Conservation (phyloP, 2,797 vertebrate genomes). For the Sebastes dallii region DNA sequence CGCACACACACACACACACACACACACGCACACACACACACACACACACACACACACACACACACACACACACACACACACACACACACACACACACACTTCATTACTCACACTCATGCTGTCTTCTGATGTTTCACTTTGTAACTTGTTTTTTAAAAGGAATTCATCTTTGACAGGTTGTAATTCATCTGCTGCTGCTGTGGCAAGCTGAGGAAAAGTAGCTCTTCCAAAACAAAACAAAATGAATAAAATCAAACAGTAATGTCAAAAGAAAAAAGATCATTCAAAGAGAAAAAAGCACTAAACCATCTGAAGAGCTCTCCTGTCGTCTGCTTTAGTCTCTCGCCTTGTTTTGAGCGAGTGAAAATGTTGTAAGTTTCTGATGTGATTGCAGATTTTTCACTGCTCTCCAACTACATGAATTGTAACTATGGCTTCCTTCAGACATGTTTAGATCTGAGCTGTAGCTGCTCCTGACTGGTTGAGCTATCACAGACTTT, state of each 20-base stretch:
- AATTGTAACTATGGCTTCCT: background rate
- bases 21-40: too few species aligned
- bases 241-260: background rate
- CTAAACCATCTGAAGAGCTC: background rate
- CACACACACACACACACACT: background rate
- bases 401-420: background rate
- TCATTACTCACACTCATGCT: background rate
- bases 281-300: background rate
- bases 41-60: background rate
- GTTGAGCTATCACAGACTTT: background rate
- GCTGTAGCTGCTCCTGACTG: background rate
- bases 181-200: conserved; percentile 24
- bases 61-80: too few species aligned
- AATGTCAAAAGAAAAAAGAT: background rate
- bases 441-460: background rate
- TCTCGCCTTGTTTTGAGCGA: background rate
- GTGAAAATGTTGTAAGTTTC: background rate
- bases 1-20: too few species aligned
- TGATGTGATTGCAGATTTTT: background rate
- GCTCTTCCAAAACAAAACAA: background rate
- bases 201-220: background rate
- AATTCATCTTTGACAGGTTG: conserved; percentile 13
- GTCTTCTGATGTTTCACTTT: background rate
- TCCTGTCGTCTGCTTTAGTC: background rate
- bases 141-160: background rate